These are phyloP conservation scores for Scaptomyza montana DNA, from an alignment of 1,140 invertebrate species.

Conservation along the genomic window DNA sequence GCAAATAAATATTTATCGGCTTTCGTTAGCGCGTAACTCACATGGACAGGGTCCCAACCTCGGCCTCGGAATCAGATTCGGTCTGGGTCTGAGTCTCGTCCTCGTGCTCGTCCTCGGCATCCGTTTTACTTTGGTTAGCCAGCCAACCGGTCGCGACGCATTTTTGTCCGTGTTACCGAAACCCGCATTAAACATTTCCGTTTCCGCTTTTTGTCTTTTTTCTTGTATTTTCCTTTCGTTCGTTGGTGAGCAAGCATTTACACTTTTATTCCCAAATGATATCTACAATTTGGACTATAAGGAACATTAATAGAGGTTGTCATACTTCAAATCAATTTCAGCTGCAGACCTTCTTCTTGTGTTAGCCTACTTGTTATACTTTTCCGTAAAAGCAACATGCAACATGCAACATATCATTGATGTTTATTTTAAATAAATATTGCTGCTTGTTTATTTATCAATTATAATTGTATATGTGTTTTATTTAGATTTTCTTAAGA, in stretches of 20 bases:
- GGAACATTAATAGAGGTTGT: constrained; percentile 11
- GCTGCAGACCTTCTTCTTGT: background rate
- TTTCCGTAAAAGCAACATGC: no score
- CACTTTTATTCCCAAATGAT: constrained; percentile 39
- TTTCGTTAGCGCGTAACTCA: constrained; percentile 54
- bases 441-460: no score
- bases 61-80: background rate
- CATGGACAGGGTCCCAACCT: constrained; percentile 32
- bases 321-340: background rate
- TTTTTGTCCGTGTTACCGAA: constrained; percentile 20
- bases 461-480: no score
- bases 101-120: background rate
- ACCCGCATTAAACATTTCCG: constrained; percentile 62
- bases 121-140: background rate
- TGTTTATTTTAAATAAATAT: no score
- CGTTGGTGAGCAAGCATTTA: constrained; percentile 25
- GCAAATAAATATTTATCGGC: constrained; percentile 75
- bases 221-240: constrained; percentile 17
- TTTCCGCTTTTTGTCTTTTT: constrained; percentile 42
- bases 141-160: constrained; percentile 19
- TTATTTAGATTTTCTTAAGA: no score
- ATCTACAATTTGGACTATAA: constrained; percentile 12
- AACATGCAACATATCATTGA: no score
- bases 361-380: no score
- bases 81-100: no score